Evolutionary conservation across 2,888 invertebrate species (phyloP).

Genomic region (Phymatocera aterrima): DNA sequence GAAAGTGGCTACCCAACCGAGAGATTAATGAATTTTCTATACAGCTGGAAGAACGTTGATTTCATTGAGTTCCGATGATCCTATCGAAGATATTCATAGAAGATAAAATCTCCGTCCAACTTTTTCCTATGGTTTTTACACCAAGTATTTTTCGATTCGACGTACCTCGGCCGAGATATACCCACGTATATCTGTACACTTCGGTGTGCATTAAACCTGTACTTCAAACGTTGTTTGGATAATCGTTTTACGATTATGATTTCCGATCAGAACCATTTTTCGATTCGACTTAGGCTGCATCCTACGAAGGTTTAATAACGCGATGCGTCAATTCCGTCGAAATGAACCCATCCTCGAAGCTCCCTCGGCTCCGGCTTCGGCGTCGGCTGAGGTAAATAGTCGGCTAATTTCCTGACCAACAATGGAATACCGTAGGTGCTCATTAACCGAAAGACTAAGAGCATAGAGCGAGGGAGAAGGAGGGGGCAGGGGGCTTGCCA

Average conservation of each 20-base stretch:
- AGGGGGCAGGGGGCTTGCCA: not conserved
- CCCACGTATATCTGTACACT: not conserved
- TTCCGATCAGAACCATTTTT: constrained; percentile 16
- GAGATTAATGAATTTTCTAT: not conserved
- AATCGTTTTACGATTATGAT: not conserved
- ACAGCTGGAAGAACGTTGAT: not conserved
- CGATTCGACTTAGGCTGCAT: constrained; percentile 7
- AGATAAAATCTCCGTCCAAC: not conserved
- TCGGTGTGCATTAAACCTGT: too few species aligned
- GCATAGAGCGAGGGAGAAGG: not conserved
- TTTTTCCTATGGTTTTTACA: not conserved
- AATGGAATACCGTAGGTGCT: constrained; percentile 29
- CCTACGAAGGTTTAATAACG: constrained; percentile 1
- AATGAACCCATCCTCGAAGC: not conserved
- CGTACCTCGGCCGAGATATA: not conserved
- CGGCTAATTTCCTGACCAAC: constrained; percentile 29
- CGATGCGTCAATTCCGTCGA: not conserved
- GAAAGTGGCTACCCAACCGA: too few species aligned
- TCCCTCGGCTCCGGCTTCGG: not conserved
- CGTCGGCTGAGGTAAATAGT: constrained; percentile 2
- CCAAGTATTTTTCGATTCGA: not conserved
- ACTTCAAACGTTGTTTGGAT: constrained; percentile 6
- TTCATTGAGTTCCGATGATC: not conserved
- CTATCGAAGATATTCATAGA: not conserved
- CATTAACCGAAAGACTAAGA: constrained; percentile 31